A percentile compares a stretch with the other conserved stretches of the same genome.
Conservation (phyloP, 2,888 invertebrate species). For the Cynaeus angustus region DNA sequence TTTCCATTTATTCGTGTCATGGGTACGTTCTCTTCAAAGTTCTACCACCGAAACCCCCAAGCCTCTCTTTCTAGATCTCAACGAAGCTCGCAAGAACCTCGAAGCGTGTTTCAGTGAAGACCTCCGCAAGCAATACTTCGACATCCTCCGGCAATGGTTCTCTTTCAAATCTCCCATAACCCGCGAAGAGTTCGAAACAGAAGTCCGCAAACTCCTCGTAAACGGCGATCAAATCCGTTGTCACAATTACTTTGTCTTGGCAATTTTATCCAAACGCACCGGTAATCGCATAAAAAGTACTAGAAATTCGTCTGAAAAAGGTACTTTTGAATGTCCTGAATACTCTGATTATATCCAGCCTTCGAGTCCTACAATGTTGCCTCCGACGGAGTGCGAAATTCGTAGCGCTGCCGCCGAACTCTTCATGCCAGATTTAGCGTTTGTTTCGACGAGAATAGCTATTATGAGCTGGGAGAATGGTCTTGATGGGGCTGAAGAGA, state of each 20-base stretch:
- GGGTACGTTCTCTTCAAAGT: too few relatives aligned
- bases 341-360: constrained; percentile 75
- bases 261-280: constrained; percentile 72
- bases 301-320: constrained; percentile 74
- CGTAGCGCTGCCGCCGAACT: constrained; percentile 82
- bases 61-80: constrained; percentile 67
- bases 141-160: constrained; percentile 82
- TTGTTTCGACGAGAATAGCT: constrained; percentile 88
- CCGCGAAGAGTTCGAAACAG: constrained; percentile 88
- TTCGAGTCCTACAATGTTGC: constrained; percentile 71
- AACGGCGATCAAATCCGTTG: constrained; percentile 82
- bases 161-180: constrained; percentile 81
- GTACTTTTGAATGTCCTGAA: constrained; percentile 77
- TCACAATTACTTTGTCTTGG: constrained; percentile 89
- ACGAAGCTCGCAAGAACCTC: constrained; percentile 76
- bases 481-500: constrained; percentile 88
- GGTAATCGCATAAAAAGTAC: constrained; percentile 66
- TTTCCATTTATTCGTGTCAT: too few relatives aligned
- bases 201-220: constrained; percentile 83
- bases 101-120: constrained; percentile 81
- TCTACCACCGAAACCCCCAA: too few relatives aligned
- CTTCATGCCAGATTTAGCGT: constrained; percentile 87
- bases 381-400: constrained; percentile 69
- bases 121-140: constrained; percentile 79
- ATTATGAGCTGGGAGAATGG: constrained; percentile 93